Percentiles rank a stretch among this genome's conserved stretches.
Conservation (phyloP, 2,888 invertebrate genomes). For the Cephus runcator region DNA sequence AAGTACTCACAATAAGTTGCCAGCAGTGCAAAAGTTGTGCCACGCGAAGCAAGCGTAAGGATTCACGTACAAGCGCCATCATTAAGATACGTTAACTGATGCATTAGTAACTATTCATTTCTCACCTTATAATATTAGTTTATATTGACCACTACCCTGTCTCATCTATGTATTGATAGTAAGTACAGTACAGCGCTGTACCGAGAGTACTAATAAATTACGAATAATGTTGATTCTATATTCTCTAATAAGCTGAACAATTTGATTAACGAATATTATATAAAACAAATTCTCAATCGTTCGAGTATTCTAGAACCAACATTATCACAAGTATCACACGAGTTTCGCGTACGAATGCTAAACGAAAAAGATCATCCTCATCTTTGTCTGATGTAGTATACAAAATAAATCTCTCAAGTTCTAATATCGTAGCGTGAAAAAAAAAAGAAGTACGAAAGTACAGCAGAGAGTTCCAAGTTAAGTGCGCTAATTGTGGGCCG, state of each 20-base stretch:
- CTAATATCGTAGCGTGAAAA: conserved; percentile 3
- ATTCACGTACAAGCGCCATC: background rate
- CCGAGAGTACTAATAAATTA: background rate
- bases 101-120: background rate
- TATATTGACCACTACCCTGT: background rate
- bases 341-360: background rate
- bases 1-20: background rate
- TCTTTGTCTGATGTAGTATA: background rate
- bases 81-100: background rate
- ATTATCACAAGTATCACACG: background rate
- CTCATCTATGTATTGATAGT: background rate
- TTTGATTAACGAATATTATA: background rate
- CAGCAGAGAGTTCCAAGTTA: background rate
- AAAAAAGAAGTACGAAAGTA: background rate
- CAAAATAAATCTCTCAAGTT: background rate
- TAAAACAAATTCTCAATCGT: background rate
- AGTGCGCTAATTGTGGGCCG: conserved; percentile 85
- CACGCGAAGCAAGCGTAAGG: background rate
- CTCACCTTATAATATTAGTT: background rate
- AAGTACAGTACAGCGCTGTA: background rate
- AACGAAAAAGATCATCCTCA: background rate
- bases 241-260: background rate
- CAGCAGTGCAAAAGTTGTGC: background rate
- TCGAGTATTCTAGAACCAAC: background rate
- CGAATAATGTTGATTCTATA: background rate